These are phyloP conservation scores for Rhynchonycteris naso DNA, from an alignment of 2,797 vertebrate species.

Conservation along the genomic window DNA sequence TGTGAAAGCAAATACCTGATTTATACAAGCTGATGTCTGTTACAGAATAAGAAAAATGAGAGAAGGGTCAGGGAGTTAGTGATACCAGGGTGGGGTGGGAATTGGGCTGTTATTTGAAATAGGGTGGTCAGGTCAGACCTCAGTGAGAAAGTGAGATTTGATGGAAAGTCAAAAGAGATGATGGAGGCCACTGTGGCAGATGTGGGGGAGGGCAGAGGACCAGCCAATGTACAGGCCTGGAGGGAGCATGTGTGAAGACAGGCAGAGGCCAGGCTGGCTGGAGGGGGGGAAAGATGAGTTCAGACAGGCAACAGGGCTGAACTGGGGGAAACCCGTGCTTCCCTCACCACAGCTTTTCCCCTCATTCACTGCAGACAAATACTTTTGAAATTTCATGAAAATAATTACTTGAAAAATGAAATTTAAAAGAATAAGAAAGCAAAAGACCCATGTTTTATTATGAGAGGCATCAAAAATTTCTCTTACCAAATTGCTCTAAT, in stretches of 20 bases:
- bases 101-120: not conserved
- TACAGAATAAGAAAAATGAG: not conserved
- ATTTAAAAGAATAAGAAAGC: not conserved
- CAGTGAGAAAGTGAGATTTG: not conserved
- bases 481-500: not conserved
- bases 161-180: not conserved
- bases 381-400: not conserved
- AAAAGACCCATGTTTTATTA: not conserved
- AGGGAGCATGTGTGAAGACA: not conserved
- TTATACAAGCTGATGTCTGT: not conserved
- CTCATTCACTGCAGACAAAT: not conserved
- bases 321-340: not conserved
- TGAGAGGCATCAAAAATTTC: not conserved
- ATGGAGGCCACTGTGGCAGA: not conserved
- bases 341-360: not conserved
- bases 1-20: constrained; percentile 14
- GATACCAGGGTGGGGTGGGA: not conserved
- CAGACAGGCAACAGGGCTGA: not conserved
- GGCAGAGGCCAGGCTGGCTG: fast-evolving
- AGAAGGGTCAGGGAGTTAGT: not conserved
- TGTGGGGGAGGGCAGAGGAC: not conserved
- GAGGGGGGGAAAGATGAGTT: fast-evolving
- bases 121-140: not conserved
- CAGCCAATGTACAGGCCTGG: fast-evolving
- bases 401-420: not conserved